Base-by-base conservation (phyloP, 2,113 vertebrate species). In the Sitta europaea region DNA sequence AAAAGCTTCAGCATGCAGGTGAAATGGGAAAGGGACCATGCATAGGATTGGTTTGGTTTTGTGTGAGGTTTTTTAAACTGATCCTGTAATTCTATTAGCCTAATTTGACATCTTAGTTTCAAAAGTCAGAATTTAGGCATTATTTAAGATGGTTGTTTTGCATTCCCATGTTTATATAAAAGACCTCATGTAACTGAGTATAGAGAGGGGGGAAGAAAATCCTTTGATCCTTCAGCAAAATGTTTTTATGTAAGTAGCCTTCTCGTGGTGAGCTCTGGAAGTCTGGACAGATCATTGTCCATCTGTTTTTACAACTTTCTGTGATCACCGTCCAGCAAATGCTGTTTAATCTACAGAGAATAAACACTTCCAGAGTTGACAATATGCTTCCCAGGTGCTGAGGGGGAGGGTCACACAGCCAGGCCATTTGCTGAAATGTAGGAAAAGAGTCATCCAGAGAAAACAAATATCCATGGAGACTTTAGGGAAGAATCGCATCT, bases 311-410 rank as follows among this genome's bases (percentile, higher is more conserved):
- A 94, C 84, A 96, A 92, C 89, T 97, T 86, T 94, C 93, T 98
- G 89, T 98, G 96, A 98, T 97, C 96, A 67, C 15, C 5, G 29
- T 98, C 97, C 97, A 98, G 81, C 89, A 92, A 96, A 86, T 71
- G 51, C 91, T 94, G 87, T 94, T 97, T 96, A 97, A 94, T 97
- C 96, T 97, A 95, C 90, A 92, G 94, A 97, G 94, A 95, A 85
- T 90, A 97, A 96, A 97, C 94, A 93, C 93, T 95, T 96, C 70
- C 88, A 93, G 63, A 96, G 86, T 29, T 91, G 91, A 84, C 94
- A 94, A 96, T 98, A 86, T 97, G 96, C 83, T 96, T 86, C 86
- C 97, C 97, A 97, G 97, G 97, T 97, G 91, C 94, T 18, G 85
- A 91, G 89, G 89, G 90, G 94, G 95, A 92, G 94, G 88, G 54